phyloP scores from a whole-genome alignment of 2,113 vertebrate species.

The Eretmochelys imbricata region DNA sequence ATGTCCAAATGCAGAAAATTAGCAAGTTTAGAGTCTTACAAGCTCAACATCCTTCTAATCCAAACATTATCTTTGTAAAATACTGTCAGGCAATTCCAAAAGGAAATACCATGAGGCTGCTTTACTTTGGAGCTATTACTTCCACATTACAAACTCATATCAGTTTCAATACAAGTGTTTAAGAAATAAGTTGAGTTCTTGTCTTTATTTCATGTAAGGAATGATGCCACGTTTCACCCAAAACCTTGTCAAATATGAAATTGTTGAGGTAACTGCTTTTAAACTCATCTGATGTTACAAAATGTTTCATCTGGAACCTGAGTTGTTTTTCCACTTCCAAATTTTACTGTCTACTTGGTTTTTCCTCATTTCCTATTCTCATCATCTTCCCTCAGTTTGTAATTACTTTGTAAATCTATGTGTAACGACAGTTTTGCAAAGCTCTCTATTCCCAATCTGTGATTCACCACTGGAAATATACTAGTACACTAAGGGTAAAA shows the following conservation, averaged over 20 bases:
- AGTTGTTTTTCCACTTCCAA: slow-evolving; percentile 43
- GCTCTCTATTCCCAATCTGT: neutral
- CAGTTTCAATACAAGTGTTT: slow-evolving; percentile 26
- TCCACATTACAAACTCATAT: slow-evolving; percentile 56
- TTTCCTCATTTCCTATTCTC: neutral
- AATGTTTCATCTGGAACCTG: slow-evolving; percentile 60
- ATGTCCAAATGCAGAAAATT: neutral
- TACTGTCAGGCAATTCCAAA: slow-evolving; percentile 19
- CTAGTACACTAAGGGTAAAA: slow-evolving; percentile 29
- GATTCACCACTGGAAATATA: slow-evolving; percentile 29
- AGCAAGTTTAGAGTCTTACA: neutral
- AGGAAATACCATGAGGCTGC: slow-evolving; percentile 66
- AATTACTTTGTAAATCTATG: slow-evolving; percentile 60
- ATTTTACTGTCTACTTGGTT: slow-evolving; percentile 26
- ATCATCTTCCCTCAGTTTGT: slow-evolving; percentile 33
- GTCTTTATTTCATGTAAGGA: slow-evolving; percentile 73
- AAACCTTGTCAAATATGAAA: slow-evolving; percentile 47
- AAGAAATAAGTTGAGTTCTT: slow-evolving; percentile 62
- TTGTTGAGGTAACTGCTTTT: slow-evolving; percentile 16
- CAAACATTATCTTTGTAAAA: slow-evolving; percentile 16
- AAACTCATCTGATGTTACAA: slow-evolving; percentile 20
- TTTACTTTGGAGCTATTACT: slow-evolving; percentile 46
- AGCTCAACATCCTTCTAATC: slow-evolving; percentile 10
- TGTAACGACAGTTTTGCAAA: slow-evolving; percentile 26
- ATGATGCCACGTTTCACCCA: slow-evolving; percentile 69